Conservation (phyloP, 92 coral and sea anemone genomes). For the Hydrozoanthus gracilis region DNA sequence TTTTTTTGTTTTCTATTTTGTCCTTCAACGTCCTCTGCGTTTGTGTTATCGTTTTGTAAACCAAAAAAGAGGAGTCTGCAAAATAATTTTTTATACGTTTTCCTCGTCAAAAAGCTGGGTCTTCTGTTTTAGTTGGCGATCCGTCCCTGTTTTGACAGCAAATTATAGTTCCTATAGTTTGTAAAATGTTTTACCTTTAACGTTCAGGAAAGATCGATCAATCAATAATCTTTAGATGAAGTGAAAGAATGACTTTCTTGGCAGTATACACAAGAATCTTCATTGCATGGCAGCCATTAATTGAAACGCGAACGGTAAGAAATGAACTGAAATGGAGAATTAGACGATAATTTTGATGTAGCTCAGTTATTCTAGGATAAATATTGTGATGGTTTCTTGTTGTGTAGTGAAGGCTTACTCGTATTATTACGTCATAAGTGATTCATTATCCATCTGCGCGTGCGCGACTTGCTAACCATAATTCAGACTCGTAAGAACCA, state of each 20-base stretch:
- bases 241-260: slow-evolving; percentile 42
- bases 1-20: no score
- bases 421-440: slow-evolving; percentile 21
- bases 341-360: neutral
- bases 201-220: neutral
- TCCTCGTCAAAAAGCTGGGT: neutral
- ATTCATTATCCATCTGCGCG: neutral
- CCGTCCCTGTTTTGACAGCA: neutral
- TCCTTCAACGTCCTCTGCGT: no score
- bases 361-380: neutral
- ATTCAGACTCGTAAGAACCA: no score
- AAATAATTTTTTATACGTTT: neutral
- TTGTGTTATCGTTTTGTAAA: no score
- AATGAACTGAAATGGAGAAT: neutral
- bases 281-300: slow-evolving; percentile 26
- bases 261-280: slow-evolving; percentile 34
- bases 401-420: no score
- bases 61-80: neutral
- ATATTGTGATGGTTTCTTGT: neutral
- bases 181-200: neutral
- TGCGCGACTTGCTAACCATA: neutral
- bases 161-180: neutral
- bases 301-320: neutral
- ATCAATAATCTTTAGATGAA: slow-evolving; percentile 41
- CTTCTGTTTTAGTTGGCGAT: neutral